Evolutionary conservation across 35 echinoderm and acorn worm genomes (phyloP).

Genomic region (Ophioderma brevispina): DNA sequence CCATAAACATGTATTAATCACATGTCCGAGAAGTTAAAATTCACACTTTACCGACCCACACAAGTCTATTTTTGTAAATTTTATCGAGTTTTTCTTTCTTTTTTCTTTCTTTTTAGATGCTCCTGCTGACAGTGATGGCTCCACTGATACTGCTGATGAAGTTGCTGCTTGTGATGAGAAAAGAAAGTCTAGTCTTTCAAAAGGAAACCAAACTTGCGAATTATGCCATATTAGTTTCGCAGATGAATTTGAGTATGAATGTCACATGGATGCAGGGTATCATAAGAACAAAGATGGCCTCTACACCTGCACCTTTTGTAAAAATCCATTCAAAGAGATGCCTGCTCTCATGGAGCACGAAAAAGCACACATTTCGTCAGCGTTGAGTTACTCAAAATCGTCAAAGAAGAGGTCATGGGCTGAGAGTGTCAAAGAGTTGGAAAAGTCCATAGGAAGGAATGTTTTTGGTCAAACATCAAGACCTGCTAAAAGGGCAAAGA

Average conservation of each 20-base stretch:
- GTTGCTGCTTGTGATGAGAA: background rate
- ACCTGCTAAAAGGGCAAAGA: too few species aligned
- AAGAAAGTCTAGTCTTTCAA: too few species aligned
- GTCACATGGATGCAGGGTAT: background rate
- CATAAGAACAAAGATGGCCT: background rate
- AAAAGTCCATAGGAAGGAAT: too few species aligned
- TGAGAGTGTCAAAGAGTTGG: background rate
- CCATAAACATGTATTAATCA: too few species aligned
- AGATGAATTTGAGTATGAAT: background rate
- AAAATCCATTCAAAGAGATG: background rate
- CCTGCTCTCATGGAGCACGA: background rate
- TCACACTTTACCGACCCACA: too few species aligned
- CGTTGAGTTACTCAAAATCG: background rate
- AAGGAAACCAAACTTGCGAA: too few species aligned
- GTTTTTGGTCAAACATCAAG: too few species aligned
- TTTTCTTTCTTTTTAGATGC: background rate
- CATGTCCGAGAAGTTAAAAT: too few species aligned
- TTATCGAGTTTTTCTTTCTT: background rate
- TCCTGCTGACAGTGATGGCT: background rate
- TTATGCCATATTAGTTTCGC: background rate
- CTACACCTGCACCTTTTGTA: background rate
- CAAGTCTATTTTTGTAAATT: background rate
- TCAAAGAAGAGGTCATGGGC: background rate
- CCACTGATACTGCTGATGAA: background rate
- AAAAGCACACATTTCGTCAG: background rate